Conservation (phyloP, 2,113 vertebrate species). For the Morone saxatilis region DNA sequence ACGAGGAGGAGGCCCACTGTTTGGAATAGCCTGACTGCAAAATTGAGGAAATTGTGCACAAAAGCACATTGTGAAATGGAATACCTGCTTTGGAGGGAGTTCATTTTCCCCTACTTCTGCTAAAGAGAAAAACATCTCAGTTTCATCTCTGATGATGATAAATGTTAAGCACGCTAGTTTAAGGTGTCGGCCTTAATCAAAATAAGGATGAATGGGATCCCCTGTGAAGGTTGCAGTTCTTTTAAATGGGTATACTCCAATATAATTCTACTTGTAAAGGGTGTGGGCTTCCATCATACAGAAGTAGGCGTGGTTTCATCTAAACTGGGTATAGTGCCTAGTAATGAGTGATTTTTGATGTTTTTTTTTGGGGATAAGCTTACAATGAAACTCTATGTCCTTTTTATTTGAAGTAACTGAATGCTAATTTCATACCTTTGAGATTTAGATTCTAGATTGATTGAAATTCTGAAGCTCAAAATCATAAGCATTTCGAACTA, state of each 20-base stretch:
- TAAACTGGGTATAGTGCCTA: no score
- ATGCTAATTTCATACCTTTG: no score
- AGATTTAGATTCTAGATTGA: background rate
- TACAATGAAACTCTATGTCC: slow-evolving; percentile 10
- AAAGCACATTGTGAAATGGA: slow-evolving; percentile 79
- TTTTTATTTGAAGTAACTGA: background rate
- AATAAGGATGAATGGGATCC: slow-evolving; percentile 47
- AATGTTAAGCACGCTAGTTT: slow-evolving; percentile 61
- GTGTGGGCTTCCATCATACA: background rate
- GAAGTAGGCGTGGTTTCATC: no score
- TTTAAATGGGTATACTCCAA: slow-evolving; percentile 28
- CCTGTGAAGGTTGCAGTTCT: slow-evolving; percentile 43
- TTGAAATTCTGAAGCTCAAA: background rate
- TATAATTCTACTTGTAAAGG: slow-evolving; percentile 11
- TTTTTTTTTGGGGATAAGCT: background rate
- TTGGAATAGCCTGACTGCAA: slow-evolving; percentile 64
- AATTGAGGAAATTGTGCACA: slow-evolving; percentile 65
- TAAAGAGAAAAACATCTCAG: slow-evolving; percentile 66
- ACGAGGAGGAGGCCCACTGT: slow-evolving; percentile 75
- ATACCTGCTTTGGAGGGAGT: slow-evolving; percentile 70
- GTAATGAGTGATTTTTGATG: slow-evolving; percentile 2
- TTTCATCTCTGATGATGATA: slow-evolving; percentile 68
- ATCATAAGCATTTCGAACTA: background rate
- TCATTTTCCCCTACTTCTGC: slow-evolving; percentile 57
- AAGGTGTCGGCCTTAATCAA: slow-evolving; percentile 62